Percentiles rank a stretch among this genome's conserved stretches.
Conservation (phyloP, 2,113 vertebrate species). For the Hippocampus guttulatus region DNA sequence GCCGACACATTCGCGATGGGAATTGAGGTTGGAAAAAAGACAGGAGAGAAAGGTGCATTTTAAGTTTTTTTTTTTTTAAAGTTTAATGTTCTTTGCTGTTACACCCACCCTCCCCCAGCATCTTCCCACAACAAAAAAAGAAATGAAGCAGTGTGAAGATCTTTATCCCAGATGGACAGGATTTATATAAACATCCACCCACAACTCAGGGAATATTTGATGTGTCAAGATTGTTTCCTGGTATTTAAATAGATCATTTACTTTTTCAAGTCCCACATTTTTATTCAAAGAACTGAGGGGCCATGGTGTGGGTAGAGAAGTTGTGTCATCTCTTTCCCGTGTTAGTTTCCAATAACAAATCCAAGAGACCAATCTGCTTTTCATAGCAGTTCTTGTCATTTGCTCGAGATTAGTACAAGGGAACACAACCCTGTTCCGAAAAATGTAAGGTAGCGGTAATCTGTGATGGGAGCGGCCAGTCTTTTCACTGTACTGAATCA, state of each 20-base stretch:
- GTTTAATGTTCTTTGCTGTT: slow-evolving; percentile 52
- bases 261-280: slow-evolving; percentile 52
- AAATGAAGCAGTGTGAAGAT: slow-evolving; percentile 57
- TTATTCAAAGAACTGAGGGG: slow-evolving; percentile 49
- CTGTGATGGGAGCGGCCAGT: not conserved
- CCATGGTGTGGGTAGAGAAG: slow-evolving; percentile 56
- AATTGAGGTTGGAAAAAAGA: slow-evolving; percentile 35
- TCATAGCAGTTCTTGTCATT: slow-evolving; percentile 56
- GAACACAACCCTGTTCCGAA: not conserved
- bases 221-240: slow-evolving; percentile 67
- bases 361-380: slow-evolving; percentile 33
- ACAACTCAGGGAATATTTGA: slow-evolving; percentile 52
- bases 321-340: slow-evolving; percentile 47
- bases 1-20: slow-evolving; percentile 69
- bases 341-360: slow-evolving; percentile 59
- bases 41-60: slow-evolving; percentile 47
- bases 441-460: not conserved
- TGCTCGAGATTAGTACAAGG: not conserved
- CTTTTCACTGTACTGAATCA: not conserved
- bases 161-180: slow-evolving; percentile 62
- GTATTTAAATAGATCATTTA: slow-evolving; percentile 71
- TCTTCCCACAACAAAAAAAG: slow-evolving; percentile 57
- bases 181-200: slow-evolving; percentile 68
- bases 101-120: slow-evolving; percentile 35
- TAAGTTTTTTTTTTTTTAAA: slow-evolving; percentile 54